Conservation (phyloP, 2,888 invertebrate genomes). For the Cheilosia soror region DNA sequence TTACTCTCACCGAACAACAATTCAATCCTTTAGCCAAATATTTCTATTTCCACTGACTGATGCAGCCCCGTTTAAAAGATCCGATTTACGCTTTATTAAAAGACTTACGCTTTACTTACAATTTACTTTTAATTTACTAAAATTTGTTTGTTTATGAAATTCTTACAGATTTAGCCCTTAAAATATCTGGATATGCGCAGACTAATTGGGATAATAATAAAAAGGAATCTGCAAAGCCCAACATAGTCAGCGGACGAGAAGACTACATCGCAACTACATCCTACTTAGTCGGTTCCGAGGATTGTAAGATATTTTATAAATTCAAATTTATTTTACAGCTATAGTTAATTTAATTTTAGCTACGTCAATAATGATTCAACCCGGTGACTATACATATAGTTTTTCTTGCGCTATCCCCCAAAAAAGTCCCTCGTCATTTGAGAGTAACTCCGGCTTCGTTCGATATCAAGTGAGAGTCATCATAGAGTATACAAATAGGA, state of each 20-base stretch:
- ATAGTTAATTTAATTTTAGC: conserved; percentile 53
- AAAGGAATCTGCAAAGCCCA: conserved; percentile 61
- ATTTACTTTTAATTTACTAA: no score
- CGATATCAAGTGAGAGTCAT: conserved; percentile 79
- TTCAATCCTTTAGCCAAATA: no score
- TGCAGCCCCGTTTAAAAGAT: no score
- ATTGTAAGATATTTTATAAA: conserved; percentile 47
- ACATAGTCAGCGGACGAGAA: conserved; percentile 77
- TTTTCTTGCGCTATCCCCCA: conserved; percentile 79
- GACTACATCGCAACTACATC: conserved; percentile 80
- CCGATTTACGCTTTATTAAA: no score
- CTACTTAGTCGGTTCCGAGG: conserved; percentile 81
- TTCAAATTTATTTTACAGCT: no score
- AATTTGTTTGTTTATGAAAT: neutral
- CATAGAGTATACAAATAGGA: conserved; percentile 75
- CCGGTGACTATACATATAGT: conserved; percentile 78
- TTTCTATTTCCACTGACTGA: no score
- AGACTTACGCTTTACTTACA: no score
- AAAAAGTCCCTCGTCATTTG: conserved; percentile 79
- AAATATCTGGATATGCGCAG: conserved; percentile 79
- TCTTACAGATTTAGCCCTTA: conserved; percentile 78
- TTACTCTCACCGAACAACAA: no score
- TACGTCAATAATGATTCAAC: conserved; percentile 77
- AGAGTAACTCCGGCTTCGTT: conserved; percentile 78
- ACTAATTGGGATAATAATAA: conserved; percentile 77